Conservation (phyloP, 2,113 vertebrate genomes). For the Chamaea fasciata region DNA sequence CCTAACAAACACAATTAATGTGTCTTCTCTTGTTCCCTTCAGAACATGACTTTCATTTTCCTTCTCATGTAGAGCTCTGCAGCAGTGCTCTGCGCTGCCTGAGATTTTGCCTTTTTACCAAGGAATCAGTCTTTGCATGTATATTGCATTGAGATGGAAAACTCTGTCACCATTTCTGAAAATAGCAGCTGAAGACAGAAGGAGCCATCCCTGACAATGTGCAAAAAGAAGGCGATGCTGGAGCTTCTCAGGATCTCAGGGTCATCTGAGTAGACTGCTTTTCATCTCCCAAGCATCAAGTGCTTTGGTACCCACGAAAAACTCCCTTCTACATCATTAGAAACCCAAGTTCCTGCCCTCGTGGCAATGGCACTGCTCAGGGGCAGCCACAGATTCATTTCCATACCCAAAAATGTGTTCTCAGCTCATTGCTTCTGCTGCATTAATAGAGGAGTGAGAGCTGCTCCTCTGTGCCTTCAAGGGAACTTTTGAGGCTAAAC, state of each 20-base stretch:
- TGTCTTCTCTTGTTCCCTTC: not conserved
- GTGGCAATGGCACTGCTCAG: not conserved
- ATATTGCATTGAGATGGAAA: not conserved
- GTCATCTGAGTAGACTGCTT: not conserved
- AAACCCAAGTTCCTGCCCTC: not conserved
- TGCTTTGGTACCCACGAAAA: not conserved
- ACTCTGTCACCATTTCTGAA: not conserved
- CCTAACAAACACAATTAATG: not conserved
- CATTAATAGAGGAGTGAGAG: accelerated
- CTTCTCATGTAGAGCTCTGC: not conserved
- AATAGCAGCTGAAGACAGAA: not conserved
- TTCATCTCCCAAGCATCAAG: not conserved
- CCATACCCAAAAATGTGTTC: not conserved
- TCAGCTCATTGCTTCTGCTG: not conserved
- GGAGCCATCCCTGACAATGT: not conserved
- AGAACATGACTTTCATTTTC: not conserved
- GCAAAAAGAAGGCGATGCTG: not conserved
- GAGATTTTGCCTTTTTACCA: not conserved
- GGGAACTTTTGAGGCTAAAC: not conserved
- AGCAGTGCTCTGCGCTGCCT: not conserved
- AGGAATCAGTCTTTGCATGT: not conserved
- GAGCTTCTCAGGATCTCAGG: not conserved
- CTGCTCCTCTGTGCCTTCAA: not conserved
- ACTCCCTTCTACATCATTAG: not conserved
- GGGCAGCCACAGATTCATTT: not conserved